Conservation (phyloP, 2,888 invertebrate genomes). For the Andrena praecox region DNA sequence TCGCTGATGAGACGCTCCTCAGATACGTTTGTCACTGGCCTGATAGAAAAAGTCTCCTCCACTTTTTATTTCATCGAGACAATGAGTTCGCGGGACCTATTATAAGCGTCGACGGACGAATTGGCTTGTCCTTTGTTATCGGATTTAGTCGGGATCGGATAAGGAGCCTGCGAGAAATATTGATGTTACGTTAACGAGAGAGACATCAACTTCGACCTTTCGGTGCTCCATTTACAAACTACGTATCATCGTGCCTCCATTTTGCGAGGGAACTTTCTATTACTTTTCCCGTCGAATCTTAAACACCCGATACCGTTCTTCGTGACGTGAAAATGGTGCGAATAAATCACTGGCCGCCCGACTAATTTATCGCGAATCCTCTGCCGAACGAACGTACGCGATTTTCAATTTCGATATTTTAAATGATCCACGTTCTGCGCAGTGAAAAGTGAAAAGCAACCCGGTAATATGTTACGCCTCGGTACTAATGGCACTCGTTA, state of each 20-base stretch:
- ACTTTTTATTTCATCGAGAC: conserved; percentile 48
- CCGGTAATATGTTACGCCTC: neutral
- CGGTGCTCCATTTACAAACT: conserved; percentile 8
- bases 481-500: conserved; percentile 7
- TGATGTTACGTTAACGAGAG: conserved; percentile 36
- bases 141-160: conserved; percentile 54
- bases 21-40: conserved; percentile 67
- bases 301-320: neutral
- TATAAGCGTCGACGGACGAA: conserved; percentile 38
- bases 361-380: conserved; percentile 1
- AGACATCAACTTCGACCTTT: neutral
- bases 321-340: neutral
- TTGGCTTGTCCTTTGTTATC: conserved; percentile 49
- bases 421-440: neutral
- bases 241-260: neutral
- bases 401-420: conserved; percentile 1
- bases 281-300: neutral
- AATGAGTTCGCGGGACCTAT: conserved; percentile 42
- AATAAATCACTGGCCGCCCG: neutral
- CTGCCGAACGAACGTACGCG: neutral
- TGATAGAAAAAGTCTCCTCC: conserved; percentile 55
- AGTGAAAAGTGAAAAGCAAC: neutral
- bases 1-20: conserved; percentile 57
- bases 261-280: neutral
- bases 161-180: conserved; percentile 46